Evolutionary conservation across 2,113 vertebrate genomes (phyloP), one percentile per base, ranked within the genome.

Genomic region (Cervus canadensis): DNA sequence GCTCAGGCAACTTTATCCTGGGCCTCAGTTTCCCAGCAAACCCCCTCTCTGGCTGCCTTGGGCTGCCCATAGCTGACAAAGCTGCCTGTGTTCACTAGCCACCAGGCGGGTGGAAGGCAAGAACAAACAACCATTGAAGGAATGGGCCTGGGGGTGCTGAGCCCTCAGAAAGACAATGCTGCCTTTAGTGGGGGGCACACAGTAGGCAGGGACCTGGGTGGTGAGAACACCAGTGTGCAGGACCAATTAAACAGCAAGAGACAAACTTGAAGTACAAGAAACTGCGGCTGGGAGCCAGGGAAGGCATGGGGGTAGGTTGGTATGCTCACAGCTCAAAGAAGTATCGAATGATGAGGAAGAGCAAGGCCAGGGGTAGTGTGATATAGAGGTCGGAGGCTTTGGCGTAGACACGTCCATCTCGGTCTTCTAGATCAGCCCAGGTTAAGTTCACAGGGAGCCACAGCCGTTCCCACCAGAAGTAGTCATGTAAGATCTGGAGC

Each of bases 401-500:
- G 94, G 99, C 99, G 0, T 99, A 99, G 26, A 99, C 98, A 0
- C 99, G 99, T 23, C 99, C 99, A 97, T 99, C 99, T 1, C 98
- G 97, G 97, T 99, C 99, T 98, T 99, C 99, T 91, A 99, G 98
- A 97, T 99, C 99, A 0, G 99, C 99, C 99, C 99, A 99, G 97
- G 99, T 99, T 94, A 99, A 98, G 94, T 99, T 99, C 74, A 98
- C 97, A 0, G 99, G 99, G 79, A 99, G 99, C 99, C 99, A 99
- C 36, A 99, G 99, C 92, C 98, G 98, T 93, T 99, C 99, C 99
- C 99, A 99, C 99, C 99, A 99, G 97, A 99, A 99, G 93, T 99
- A 99, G 74, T 99, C 99, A 76, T 99, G 99, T 96, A 99, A 95
- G 54, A 98, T 99, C 92, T 98, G 99, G 59, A 99, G 98, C 99